Base-by-base conservation (phyloP, 2,113 vertebrate species). In the Petrocephalus microphthalmus region DNA sequence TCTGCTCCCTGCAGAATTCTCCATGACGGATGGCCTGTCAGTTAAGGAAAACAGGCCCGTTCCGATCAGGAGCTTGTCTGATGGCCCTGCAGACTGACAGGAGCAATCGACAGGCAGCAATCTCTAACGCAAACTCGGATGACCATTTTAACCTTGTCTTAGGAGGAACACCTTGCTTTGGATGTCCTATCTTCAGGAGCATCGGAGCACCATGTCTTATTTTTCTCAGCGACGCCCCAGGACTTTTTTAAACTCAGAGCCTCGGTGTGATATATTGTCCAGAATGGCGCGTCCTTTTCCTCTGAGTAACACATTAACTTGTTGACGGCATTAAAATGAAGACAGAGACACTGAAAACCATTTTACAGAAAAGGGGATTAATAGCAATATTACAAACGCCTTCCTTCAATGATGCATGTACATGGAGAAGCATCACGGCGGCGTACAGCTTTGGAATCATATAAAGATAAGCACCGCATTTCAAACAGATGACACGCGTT, bases 21-120 rank as follows among this genome's bases (percentile, higher is more conserved):
- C 91, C 89, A 42, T 89, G 95, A 97, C 95, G 94, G 96, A 97
- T 96, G 95, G 93, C 92, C 95, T 97, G 96, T 96, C 95, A 94
- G 93, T 95, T 95, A 96, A 94, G 94, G 96, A 96, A 97, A 97
- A 96, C 96, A 97, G 95, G 64, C 0, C 88, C 91, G 91, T 93
- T 94, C 94, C 95, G 95, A 93, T 93, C 83, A 64, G 49, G 51
- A 49, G 29, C 84, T 7, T 52, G 0, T 85, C 25, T 15, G 45
- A 7, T 8, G 49, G 83, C 51, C 83, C 47, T 85, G 10, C 53
- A 56, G 49, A 84, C 6, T 54, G 89, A 89, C 89, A 91, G 94
- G 91, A 93, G 90, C 91, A 92, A 90, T 94, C 93, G 94, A 90
- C 93, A 93, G 94, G 92, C 91, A 91, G 91, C 90, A 92, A 92